Evolutionary conservation across 2,888 invertebrate genomes (phyloP).

Genomic region (Brenthis hecate): DNA sequence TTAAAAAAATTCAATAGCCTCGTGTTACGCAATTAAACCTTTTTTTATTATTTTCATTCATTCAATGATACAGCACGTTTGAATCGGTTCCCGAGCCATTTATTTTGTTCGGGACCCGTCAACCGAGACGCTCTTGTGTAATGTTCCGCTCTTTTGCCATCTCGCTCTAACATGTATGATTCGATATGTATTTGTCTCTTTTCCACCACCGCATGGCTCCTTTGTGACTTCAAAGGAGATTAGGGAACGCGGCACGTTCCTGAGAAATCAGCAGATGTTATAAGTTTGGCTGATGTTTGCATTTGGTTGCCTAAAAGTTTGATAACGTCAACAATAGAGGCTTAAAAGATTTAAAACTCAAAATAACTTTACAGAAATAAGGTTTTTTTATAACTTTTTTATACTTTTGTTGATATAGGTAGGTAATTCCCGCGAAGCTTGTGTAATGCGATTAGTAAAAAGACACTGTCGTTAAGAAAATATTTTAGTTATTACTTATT

Average conservation of each 20-base stretch:
- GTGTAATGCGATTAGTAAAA: conserved; percentile 15
- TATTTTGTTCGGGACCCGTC: conserved; percentile 78
- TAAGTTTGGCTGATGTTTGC: conserved; percentile 61
- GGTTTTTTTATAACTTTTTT: conserved; percentile 1
- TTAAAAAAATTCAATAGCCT: conserved; percentile 54
- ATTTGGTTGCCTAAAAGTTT: conserved; percentile 58
- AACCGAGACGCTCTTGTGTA: conserved; percentile 76
- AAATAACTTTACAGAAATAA: conserved; percentile 21
- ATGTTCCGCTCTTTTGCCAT: conserved; percentile 66
- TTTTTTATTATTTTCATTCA: conserved; percentile 73
- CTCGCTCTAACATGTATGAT: conserved; percentile 44
- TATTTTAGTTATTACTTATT: background rate
- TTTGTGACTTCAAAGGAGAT: conserved; percentile 68
- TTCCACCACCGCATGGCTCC: conserved; percentile 62
- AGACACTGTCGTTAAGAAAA: background rate
- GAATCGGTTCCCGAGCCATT: conserved; percentile 74
- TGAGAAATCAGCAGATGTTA: conserved; percentile 80
- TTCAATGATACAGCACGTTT: conserved; percentile 71
- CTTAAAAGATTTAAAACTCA: conserved; percentile 43
- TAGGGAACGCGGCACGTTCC: conserved; percentile 77
- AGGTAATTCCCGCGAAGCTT: background rate
- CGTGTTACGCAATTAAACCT: conserved; percentile 68
- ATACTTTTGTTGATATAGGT: conserved; percentile 3
- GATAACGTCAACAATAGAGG: conserved; percentile 56
- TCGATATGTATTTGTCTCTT: conserved; percentile 46